Percentiles rank a stretch among this genome's conserved stretches.
These are phyloP conservation scores for Patella ulyssiponensis DNA, from an alignment of 2,888 invertebrate species.

Conservation along the genomic window DNA sequence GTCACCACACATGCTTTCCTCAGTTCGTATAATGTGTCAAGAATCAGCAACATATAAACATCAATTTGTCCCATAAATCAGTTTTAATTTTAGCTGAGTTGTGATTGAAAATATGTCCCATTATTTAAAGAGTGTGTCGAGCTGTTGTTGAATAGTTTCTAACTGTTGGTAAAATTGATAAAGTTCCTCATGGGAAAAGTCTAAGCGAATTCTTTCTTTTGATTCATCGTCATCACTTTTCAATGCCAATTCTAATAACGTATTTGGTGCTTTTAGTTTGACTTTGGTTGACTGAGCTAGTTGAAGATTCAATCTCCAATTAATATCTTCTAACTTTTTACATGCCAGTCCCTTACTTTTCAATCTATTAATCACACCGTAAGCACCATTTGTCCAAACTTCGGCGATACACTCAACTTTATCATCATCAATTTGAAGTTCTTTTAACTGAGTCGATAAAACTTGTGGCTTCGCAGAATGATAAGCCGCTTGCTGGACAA, in stretches of 20 bases:
- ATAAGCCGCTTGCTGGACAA: conserved; percentile 71
- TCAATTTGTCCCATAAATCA: no score
- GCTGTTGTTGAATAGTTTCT: conserved; percentile 13
- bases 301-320: conserved; percentile 70
- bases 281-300: conserved; percentile 66
- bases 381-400: conserved; percentile 66
- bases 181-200: conserved; percentile 70
- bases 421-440: conserved; percentile 65
- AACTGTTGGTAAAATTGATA: conserved; percentile 69
- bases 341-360: conserved; percentile 65
- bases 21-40: no score
- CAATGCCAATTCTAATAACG: conserved; percentile 66
- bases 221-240: conserved; percentile 52
- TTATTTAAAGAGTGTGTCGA: conserved; percentile 6
- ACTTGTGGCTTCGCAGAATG: conserved; percentile 69
- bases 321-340: conserved; percentile 68
- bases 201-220: conserved; percentile 64
- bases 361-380: conserved; percentile 65
- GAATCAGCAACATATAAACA: no score
- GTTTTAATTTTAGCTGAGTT: no score
- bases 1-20: no score
- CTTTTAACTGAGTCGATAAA: conserved; percentile 64
- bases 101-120: neutral
- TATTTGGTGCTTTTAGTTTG: conserved; percentile 69
- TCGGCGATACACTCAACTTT: conserved; percentile 69